These are phyloP conservation scores for Dusona sp. DNA, from an alignment of 2,888 invertebrate species.

Conservation along the genomic window DNA sequence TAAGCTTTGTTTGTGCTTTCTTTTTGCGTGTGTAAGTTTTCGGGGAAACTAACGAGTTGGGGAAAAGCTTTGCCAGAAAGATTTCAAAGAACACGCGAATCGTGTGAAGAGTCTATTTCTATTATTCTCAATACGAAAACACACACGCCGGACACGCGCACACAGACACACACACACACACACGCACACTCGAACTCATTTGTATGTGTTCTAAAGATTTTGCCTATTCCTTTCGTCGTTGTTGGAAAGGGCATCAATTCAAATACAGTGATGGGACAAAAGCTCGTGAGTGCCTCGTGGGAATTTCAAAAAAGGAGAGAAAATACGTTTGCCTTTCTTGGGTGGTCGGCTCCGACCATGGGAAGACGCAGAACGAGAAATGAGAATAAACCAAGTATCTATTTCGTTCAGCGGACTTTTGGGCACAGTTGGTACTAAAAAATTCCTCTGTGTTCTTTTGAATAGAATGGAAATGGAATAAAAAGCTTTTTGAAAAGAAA, in stretches of 20 bases:
- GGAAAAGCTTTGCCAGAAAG: conserved; percentile 26
- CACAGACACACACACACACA: neutral
- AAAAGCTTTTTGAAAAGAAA: neutral
- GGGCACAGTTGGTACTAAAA: conserved; percentile 25
- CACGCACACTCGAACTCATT: neutral
- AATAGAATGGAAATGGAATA: conserved; percentile 9
- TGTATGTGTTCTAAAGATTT: conserved; percentile 16
- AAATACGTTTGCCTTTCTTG: conserved; percentile 30
- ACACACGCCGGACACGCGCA: neutral
- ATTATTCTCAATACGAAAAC: conserved; percentile 37
- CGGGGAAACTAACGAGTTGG: neutral
- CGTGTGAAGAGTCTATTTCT: conserved; percentile 54
- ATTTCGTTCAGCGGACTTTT: conserved; percentile 22
- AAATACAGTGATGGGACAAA: conserved; percentile 48
- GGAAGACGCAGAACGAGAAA: neutral
- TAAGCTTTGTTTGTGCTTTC: neutral
- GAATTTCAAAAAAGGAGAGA: conserved; percentile 37
- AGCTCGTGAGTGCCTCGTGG: conserved; percentile 46
- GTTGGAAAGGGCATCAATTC: conserved; percentile 48
- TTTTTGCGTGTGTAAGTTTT: conserved; percentile 1
- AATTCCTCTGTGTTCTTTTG: conserved; percentile 25
- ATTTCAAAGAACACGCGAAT: conserved; percentile 50
- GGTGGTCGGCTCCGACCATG: conserved; percentile 12
- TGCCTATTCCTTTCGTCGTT: conserved; percentile 18
- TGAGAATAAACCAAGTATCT: conserved; percentile 25